Evolutionary conservation across 2,888 invertebrate species (phyloP).

Genomic region (Tetranychus piercei): DNA sequence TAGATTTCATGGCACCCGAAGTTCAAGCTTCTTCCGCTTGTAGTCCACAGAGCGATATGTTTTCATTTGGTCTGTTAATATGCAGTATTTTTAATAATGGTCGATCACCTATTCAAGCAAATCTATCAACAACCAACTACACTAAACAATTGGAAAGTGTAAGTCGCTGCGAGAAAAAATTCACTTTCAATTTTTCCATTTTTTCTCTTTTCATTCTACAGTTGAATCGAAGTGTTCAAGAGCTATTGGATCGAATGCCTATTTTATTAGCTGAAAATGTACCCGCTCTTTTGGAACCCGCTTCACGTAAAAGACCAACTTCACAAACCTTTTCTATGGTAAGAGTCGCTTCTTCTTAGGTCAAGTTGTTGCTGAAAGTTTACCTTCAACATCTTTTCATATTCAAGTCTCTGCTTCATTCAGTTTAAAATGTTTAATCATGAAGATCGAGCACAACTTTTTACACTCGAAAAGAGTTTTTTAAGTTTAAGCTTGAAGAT

Average conservation of each 20-base stretch:
- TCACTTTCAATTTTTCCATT: background rate
- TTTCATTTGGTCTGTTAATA: constrained; percentile 80
- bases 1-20: constrained; percentile 82
- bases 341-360: constrained; percentile 29
- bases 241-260: constrained; percentile 59
- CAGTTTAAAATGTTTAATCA: no score
- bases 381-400: no score
- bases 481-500: no score
- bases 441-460: no score
- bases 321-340: constrained; percentile 80
- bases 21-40: constrained; percentile 55
- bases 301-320: constrained; percentile 68
- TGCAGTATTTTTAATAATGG: constrained; percentile 78
- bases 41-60: constrained; percentile 84
- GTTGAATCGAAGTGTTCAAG: constrained; percentile 63
- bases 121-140: constrained; percentile 70
- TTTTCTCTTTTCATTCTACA: constrained; percentile 35
- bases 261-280: constrained; percentile 62
- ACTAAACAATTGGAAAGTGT: constrained; percentile 76
- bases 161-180: constrained; percentile 38
- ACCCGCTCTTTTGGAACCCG: constrained; percentile 54
- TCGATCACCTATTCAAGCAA: constrained; percentile 44
- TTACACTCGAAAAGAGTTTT: no score
- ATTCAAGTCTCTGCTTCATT: no score
- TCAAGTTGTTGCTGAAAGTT: background rate